phyloP scores from a whole-genome alignment of 2,113 vertebrate species.

The Corvus moneduloides region DNA sequence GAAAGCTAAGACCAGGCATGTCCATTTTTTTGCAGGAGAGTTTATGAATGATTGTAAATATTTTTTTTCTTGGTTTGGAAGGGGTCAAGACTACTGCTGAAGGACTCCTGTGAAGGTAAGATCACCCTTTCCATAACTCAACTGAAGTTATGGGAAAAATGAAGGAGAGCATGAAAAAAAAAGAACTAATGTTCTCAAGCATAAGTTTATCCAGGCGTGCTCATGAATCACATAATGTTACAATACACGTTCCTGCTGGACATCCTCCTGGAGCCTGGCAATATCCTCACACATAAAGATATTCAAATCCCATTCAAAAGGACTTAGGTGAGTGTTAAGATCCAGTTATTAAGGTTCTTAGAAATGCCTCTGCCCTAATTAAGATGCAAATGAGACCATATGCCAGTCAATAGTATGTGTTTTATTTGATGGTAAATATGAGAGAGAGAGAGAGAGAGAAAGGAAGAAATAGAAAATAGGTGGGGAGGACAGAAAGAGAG shows the following conservation, averaged over 20 bases:
- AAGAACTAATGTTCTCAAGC: neutral
- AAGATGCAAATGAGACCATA: too few species aligned
- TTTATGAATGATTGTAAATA: rapidly evolving
- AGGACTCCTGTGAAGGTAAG: neutral
- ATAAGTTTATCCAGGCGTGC: neutral
- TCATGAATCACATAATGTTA: neutral
- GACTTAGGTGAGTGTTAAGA: neutral
- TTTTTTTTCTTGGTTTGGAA: neutral
- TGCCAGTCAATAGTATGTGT: too few species aligned
- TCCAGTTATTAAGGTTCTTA: too few species aligned
- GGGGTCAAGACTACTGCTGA: neutral
- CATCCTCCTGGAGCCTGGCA: neutral
- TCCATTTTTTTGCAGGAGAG: neutral
- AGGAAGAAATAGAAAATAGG: too few species aligned
- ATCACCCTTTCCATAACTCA: neutral
- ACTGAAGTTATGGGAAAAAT: neutral
- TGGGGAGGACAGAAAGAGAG: too few species aligned
- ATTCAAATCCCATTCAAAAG: neutral
- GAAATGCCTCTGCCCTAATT: too few species aligned
- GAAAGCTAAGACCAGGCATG: neutral
- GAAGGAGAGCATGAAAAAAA: neutral
- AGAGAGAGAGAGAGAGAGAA: too few species aligned
- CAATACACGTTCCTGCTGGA: neutral
- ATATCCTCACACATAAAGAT: neutral
- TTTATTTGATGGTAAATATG: too few species aligned